Evolutionary conservation across 2,113 vertebrate species (phyloP).

Genomic region (Mohoua ochrocephala): DNA sequence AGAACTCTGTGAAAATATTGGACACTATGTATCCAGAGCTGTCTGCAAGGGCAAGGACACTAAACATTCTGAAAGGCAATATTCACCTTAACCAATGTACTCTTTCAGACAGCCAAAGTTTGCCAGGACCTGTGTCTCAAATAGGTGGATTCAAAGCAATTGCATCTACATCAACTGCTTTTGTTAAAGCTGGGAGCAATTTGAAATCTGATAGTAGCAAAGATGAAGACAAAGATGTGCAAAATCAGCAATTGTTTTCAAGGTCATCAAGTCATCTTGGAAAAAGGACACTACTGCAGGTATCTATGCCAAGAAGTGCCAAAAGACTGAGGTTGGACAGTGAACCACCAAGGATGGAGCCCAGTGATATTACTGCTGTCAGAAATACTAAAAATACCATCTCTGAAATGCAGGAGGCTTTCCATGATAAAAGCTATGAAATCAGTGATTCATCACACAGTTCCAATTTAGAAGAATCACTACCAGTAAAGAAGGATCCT

Average conservation of each 20-base stretch:
- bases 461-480: not conserved
- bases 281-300: constrained; percentile 55
- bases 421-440: not conserved
- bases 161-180: constrained; percentile 84
- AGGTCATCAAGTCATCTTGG: not conserved
- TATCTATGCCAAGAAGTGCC: constrained; percentile 70
- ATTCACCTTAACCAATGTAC: constrained; percentile 74
- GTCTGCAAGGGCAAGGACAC: constrained; percentile 88
- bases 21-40: constrained; percentile 95
- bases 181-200: constrained; percentile 81
- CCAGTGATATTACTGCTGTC: not conserved
- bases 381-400: not conserved
- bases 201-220: constrained; percentile 10
- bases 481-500: not conserved
- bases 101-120: constrained; percentile 46
- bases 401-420: not conserved
- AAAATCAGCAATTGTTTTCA: not conserved
- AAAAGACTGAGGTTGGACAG: constrained; percentile 81
- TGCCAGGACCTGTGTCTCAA: constrained; percentile 61
- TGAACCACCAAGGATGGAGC: constrained; percentile 43
- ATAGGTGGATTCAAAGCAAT: constrained; percentile 82
- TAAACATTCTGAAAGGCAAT: constrained; percentile 89
- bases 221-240: not conserved
- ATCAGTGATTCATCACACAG: not conserved
- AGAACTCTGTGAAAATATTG: constrained; percentile 90